These are phyloP conservation scores for Anseranas semipalmata DNA, from an alignment of 2,113 vertebrate species.

Conservation along the genomic window DNA sequence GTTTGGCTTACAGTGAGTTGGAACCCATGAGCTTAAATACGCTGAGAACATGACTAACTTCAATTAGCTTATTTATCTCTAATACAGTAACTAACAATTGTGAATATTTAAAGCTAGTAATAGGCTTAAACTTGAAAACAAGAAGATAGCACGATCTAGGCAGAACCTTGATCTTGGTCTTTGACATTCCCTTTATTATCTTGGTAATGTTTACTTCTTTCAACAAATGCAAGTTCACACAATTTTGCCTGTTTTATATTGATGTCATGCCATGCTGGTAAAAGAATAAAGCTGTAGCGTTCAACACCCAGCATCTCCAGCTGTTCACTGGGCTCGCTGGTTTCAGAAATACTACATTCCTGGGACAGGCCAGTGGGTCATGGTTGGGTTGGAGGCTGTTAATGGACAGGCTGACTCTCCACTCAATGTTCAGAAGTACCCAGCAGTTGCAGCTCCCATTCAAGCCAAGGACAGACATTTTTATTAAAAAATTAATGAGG, in stretches of 20 bases:
- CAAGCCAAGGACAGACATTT: not conserved
- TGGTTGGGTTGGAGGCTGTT: accelerated
- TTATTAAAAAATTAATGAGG: not conserved
- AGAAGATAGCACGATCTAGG: not conserved
- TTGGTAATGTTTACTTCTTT: not conserved
- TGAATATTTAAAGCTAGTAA: not conserved
- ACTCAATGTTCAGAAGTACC: not conserved
- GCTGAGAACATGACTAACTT: not conserved
- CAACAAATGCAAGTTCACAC: not conserved
- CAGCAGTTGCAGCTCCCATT: not conserved
- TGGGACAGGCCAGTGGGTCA: not conserved
- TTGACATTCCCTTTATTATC: not conserved
- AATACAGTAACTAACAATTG: not conserved
- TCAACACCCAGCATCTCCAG: not conserved
- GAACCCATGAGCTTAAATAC: not conserved
- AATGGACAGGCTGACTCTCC: not conserved
- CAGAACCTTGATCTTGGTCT: not conserved
- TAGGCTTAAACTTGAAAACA: not conserved
- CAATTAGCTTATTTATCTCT: not conserved
- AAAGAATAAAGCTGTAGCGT: not conserved
- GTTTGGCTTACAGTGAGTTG: not conserved
- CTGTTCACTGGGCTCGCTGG: not conserved
- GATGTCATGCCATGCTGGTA: not conserved
- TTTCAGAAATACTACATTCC: not conserved
- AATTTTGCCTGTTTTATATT: not conserved